Base-by-base conservation (phyloP, 2,888 invertebrate species). In the Epinotia demarniana region DNA sequence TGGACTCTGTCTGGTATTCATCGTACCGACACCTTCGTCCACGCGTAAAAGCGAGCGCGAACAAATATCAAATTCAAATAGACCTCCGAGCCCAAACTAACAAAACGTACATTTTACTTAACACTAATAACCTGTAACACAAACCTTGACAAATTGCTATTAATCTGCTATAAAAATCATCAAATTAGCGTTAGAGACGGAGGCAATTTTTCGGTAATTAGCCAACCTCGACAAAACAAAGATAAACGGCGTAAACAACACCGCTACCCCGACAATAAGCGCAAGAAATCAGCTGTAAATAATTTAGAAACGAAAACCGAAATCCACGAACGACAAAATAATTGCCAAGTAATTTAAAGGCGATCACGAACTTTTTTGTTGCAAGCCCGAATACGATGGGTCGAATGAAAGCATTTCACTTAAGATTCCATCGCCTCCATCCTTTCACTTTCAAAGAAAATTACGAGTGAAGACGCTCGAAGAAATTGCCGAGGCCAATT, bases 361-460 rank as follows among this genome's bases (percentile, higher is more conserved):
- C 81, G 79, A 83, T 82, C 82, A 80, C 79, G 79, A 80, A 77
- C 80, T 77, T 81, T 82, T 85, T 83, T 80, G 79, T 70, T 76
- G 72, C 64, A 79, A 78, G 77, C 79, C 77, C 79, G 80, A 83
- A 83, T 80, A 78, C 81, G 78, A 77, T 77, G 77, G 73, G 76
- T 80, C 69, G 80, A 83, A 83, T 81, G 81, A 83, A 84, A 84
- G 81, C 82, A 81, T 83, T 83, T 79, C 77, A 79, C 76, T 83
- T 81, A 82, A 85, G 81, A 83, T 82, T 77, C 83, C 78, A 79
- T 76, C 81, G 84, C 74, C 67, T 76, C 72, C 80, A 80, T 87
- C 87, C 87, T 87, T 88, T 90, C 89, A 89, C 88, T 90, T 89
- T 87, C 85, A 79, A 84, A 86, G 49, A 49, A 74, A 70, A 74